Conservation (phyloP, 2,113 vertebrate genomes). For the Rattus norvegicus region DNA sequence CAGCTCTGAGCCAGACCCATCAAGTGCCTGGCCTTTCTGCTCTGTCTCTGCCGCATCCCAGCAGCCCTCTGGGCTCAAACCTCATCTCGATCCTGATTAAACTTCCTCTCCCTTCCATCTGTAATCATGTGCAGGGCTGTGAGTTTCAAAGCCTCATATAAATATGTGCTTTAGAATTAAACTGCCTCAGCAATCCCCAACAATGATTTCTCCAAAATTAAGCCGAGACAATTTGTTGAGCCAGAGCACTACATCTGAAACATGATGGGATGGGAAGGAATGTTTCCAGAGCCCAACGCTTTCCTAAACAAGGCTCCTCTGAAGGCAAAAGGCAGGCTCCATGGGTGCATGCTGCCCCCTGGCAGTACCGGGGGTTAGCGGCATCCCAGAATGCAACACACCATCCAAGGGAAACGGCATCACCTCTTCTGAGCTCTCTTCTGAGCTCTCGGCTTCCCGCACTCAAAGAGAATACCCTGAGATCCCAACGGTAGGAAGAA, state of each 20-base stretch:
- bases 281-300: not conserved
- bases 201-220: constrained; percentile 86
- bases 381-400: not conserved
- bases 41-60: constrained; percentile 58
- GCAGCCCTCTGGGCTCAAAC: constrained; percentile 66
- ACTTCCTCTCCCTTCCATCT: constrained; percentile 79
- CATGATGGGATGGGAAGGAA: constrained; percentile 71
- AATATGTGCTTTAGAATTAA: constrained; percentile 86
- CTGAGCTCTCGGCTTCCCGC: not conserved
- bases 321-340: not conserved
- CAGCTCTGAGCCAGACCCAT: constrained; percentile 45
- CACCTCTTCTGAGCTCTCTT: not conserved
- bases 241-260: constrained; percentile 81
- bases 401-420: not conserved
- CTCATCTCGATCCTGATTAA: constrained; percentile 84
- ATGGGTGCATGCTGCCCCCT: constrained; percentile 40
- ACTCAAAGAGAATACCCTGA: not conserved
- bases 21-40: constrained; percentile 55
- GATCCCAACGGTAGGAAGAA: not conserved
- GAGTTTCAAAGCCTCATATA: constrained; percentile 81
- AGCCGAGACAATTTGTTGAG: constrained; percentile 83
- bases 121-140: constrained; percentile 67
- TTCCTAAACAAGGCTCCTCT: constrained; percentile 45
- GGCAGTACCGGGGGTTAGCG: constrained; percentile 60
- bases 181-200: constrained; percentile 85